Evolutionary conservation across 2,113 vertebrate genomes (phyloP), one percentile per base, ranked within the genome.

Genomic region (Rhagologus leucostigma): DNA sequence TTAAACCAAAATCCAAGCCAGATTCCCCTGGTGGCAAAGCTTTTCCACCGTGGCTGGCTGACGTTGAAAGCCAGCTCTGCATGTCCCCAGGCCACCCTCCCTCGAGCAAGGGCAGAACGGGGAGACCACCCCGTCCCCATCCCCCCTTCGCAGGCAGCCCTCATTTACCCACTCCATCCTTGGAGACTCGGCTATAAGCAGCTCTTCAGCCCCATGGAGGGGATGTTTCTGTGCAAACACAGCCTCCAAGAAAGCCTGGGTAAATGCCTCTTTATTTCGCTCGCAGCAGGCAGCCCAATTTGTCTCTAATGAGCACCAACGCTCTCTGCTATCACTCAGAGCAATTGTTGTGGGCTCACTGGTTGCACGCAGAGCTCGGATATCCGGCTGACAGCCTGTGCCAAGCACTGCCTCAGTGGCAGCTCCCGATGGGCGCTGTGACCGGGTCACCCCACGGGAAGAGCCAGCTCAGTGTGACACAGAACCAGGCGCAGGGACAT

Each of bases 181-280:
- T 17, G 17, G 17, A 64, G 64, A 3, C 33, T 32, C 1, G 0
- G 11, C 59, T n/a, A 0, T 10, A 13, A 87, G 49, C 50, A 90
- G 41, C 83, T 89, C 79, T 70, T 15, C 50, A 74, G 7, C 39
- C 82, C 81, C 59, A 20, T 0, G 63, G 79, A 33, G 27, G 53
- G 59, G 70, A 64, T 88, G 88, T 80, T 86, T 80, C 79, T 73
- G 75, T 89, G 47, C 84, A 92, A 93, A 93, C 79, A 80, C 46
- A 65, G 42, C 26, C 55, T 41, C 49, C 1, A 8, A 46, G 88
- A 19, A 56, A 79, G 41, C 39, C 60, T 30, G 63, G 35, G 49
- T 89, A 93, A 96, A 94, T 55, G 75, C 59, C 88, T 97, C 94
- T 95, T 91, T 94, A 92, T 92, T 94, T 86, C 9, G 13, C 83